Percentiles rank a stretch among this genome's conserved stretches.
Evolutionary conservation across 2,888 invertebrate species (phyloP).

Genomic region (Meghimatium bilineatum): DNA sequence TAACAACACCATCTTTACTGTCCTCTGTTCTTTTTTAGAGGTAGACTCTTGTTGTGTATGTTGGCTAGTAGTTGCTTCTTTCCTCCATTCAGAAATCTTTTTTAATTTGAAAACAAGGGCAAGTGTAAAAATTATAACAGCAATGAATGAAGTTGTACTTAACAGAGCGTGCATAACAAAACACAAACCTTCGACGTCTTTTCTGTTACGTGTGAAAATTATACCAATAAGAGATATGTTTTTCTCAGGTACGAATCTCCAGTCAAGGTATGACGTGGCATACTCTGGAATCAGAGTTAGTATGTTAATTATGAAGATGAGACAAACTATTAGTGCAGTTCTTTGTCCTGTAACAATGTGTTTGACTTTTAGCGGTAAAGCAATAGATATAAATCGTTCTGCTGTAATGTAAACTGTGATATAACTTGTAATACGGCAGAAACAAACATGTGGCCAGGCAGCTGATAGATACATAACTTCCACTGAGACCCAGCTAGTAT

Average conservation of each 20-base stretch:
- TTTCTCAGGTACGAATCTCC: neutral
- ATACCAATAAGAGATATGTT: neutral
- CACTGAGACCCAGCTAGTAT: no score
- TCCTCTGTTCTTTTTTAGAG: neutral
- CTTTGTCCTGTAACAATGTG: neutral
- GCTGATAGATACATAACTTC: no score
- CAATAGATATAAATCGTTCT: neutral
- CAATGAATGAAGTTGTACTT: neutral
- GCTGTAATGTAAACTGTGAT: conserved; percentile 14
- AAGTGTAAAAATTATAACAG: neutral
- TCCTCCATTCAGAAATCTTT: neutral
- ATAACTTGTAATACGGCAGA: neutral
- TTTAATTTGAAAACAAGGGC: neutral
- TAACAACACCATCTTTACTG: neutral
- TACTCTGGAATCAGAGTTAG: neutral
- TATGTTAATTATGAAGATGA: neutral
- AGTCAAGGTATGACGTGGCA: conserved; percentile 4
- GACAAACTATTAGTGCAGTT: neutral
- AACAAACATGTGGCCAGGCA: no score
- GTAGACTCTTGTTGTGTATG: neutral
- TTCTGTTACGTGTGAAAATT: neutral
- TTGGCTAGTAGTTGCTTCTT: neutral
- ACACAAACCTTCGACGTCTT: neutral
- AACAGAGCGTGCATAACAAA: neutral
- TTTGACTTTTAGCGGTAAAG: neutral